Evolutionary conservation across 2,113 vertebrate genomes (phyloP).

Genomic region (Cnemophilus loriae): DNA sequence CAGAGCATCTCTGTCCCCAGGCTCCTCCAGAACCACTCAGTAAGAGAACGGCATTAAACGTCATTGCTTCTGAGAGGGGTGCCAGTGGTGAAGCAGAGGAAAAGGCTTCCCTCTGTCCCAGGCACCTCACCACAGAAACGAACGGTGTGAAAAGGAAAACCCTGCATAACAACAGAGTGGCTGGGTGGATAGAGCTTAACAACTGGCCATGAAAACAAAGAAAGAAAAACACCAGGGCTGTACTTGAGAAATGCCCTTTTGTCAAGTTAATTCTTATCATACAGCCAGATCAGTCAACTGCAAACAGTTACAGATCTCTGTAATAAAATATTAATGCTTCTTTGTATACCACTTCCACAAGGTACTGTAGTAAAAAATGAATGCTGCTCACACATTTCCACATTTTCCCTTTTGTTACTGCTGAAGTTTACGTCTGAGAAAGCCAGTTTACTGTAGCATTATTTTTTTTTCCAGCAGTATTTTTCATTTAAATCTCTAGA

Average conservation of each 20-base stretch:
- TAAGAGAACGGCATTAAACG: neutral
- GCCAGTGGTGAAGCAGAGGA: neutral
- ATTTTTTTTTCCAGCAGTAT: neutral
- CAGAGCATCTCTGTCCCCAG: neutral
- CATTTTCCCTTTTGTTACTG: neutral
- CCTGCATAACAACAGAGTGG: neutral
- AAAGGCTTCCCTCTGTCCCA: neutral
- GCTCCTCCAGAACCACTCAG: neutral
- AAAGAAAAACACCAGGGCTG: neutral
- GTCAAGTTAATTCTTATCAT: neutral
- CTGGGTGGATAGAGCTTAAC: neutral
- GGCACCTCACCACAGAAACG: neutral
- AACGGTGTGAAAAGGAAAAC: neutral
- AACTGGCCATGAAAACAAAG: neutral
- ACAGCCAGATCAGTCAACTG: neutral
- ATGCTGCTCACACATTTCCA: neutral
- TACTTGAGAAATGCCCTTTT: neutral
- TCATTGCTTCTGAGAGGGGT: rapidly evolving
- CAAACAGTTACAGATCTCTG: neutral
- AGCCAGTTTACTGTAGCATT: neutral
- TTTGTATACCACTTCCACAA: neutral
- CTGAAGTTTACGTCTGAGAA: neutral
- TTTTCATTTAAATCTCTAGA: neutral
- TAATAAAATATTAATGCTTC: constrained; percentile 27
- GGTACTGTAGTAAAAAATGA: neutral